Percentiles rank a stretch among this genome's conserved stretches.
These are phyloP conservation scores for Scaptomyza hsui DNA, from an alignment of 1,140 invertebrate genomes.

Conservation along the genomic window DNA sequence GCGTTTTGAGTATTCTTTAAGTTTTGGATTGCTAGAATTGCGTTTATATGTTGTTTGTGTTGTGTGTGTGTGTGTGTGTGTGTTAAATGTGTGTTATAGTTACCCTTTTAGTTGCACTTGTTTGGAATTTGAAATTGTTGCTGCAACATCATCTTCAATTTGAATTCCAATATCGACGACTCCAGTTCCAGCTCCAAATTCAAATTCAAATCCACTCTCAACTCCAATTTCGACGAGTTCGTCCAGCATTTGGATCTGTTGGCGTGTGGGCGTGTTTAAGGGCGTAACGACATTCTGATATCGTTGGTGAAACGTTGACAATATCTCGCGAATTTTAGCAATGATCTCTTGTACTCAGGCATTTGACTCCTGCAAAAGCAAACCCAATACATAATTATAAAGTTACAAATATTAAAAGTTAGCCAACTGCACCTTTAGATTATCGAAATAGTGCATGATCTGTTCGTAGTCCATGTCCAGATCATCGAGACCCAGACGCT, in stretches of 20 bases:
- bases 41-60: constrained; percentile 34
- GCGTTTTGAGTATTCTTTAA: constrained; percentile 21
- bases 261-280: constrained; percentile 62
- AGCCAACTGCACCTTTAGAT: constrained; percentile 91
- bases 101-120: constrained; percentile 45
- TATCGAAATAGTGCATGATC: constrained; percentile 98
- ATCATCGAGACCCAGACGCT: constrained; percentile 89
- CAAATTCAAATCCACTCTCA: constrained; percentile 10
- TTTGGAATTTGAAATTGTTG: constrained; percentile 54
- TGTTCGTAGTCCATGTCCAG: constrained; percentile 98
- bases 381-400: not conserved
- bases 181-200: not conserved
- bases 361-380: constrained; percentile 87
- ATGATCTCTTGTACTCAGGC: constrained; percentile 91
- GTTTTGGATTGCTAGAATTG: constrained; percentile 75
- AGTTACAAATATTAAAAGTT: not conserved
- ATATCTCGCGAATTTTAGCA: constrained; percentile 90
- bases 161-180: not conserved
- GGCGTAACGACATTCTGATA: constrained; percentile 84
- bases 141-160: not conserved
- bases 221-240: constrained; percentile 46
- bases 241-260: constrained; percentile 69
- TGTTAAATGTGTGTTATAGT: constrained; percentile 19
- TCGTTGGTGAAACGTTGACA: constrained; percentile 89
- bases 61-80: constrained; percentile 29